A percentile compares a stretch with the other conserved stretches of the same genome.
These are phyloP conservation scores for Ambastaia sidthimunki DNA, from an alignment of 2,797 vertebrate genomes.

Conservation along the genomic window DNA sequence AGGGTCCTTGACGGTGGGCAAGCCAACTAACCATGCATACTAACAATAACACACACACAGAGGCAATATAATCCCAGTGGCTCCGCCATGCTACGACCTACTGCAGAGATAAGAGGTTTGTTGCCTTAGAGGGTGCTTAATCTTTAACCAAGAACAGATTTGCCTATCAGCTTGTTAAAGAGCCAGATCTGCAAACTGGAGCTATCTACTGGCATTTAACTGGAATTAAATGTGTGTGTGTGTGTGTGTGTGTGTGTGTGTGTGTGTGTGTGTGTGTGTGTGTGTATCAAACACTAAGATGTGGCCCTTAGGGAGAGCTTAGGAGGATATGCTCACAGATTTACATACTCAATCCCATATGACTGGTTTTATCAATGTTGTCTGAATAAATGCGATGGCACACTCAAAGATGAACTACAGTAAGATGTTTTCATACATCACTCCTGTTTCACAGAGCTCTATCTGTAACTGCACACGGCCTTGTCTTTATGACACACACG, in stretches of 20 bases:
- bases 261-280: background rate
- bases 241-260: slow-evolving; percentile 14
- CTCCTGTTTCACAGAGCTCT: background rate
- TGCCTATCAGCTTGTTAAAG: slow-evolving; percentile 83
- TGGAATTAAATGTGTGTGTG: too few relatives aligned
- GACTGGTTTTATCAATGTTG: slow-evolving; percentile 51
- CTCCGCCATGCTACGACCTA: slow-evolving; percentile 73
- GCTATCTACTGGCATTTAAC: slow-evolving; percentile 72
- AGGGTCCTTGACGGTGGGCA: background rate
- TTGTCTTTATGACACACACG: slow-evolving; percentile 8
- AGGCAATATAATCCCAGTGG: slow-evolving; percentile 74
- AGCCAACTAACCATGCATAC: slow-evolving; percentile 7
- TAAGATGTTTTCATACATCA: slow-evolving; percentile 4
- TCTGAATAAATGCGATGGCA: slow-evolving; percentile 31
- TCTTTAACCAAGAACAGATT: slow-evolving; percentile 84
- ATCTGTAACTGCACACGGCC: slow-evolving; percentile 12
- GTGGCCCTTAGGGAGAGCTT: slow-evolving; percentile 34
- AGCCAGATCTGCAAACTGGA: slow-evolving; percentile 63
- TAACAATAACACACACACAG: slow-evolving; percentile 43
- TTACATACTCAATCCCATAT: slow-evolving; percentile 30
- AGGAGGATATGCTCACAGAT: slow-evolving; percentile 32
- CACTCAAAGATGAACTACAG: slow-evolving; percentile 22
- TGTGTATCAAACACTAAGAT: slow-evolving; percentile 6
- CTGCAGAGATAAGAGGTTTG: slow-evolving; percentile 76
- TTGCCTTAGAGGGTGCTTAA: slow-evolving; percentile 76